Evolutionary conservation across 2,888 invertebrate genomes (phyloP), one percentile per base, ranked within the genome.

Genomic region (Tridacna gigas): DNA sequence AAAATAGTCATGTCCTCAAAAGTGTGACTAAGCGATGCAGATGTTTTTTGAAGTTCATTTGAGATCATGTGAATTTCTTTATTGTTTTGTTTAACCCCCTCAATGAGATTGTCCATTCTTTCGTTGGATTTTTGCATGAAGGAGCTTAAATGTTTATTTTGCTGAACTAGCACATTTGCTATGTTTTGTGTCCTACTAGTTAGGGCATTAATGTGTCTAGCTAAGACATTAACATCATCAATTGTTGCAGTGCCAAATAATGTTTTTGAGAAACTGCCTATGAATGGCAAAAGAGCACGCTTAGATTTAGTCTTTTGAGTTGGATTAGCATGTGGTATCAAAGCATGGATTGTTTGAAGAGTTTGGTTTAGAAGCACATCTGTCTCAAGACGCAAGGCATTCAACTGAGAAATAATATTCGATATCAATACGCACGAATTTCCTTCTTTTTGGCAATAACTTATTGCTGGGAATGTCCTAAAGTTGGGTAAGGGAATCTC

Each of bases 191-290:
- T 74, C 5, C 75, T 66, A 11, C 56, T 67, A 13, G 22, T 77
- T n/a, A 82, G 45, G 9, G 79, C 69, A 45, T 82, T 71, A 13
- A 82, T 73, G 20, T 85, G 82, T 12, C 69, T 25, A 37, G 78
- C 80, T 25, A 88, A 45, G 26, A 66, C 74, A 28, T 79, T 74
- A 20, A 86, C 80, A 78, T 85, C 88, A 65, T 80, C 79, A 13
- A 79, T n/a, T 45, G 86, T 88, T 0, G 88, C 86, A 15, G 86
- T 86, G 0, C 84, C 82, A 79, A 88, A 86, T 77, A 88, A 56
- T 20, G 74, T 75, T 67, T 79, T 80, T 0, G 83, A 87, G 9
- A 86, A 73, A 18, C 77, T 37, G 5, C 88, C 84, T 11, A 83
- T 80, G 61, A 88, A 86, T 9, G 83, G 81, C 22, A 88, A 77